Conservation (phyloP, 2,797 vertebrate genomes). For the Nyctalus aviator region DNA sequence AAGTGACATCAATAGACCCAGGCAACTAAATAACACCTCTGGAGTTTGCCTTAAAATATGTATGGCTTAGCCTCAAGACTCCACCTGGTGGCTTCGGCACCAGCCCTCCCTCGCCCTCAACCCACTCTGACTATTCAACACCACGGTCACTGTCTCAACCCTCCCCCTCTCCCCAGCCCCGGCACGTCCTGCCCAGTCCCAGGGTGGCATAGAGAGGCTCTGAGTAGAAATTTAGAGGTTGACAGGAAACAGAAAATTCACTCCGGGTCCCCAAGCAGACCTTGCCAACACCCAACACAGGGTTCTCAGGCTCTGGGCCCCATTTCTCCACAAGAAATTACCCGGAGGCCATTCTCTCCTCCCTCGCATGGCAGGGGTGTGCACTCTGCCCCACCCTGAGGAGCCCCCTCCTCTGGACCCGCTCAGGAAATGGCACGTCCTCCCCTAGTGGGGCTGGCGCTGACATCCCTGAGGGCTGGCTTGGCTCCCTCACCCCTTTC, state of each 20-base stretch:
- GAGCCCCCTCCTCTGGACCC: neutral
- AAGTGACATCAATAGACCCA: constrained; percentile 74
- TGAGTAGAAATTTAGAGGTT: neutral
- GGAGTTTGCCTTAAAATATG: constrained; percentile 77
- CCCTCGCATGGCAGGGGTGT: neutral
- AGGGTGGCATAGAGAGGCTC: neutral
- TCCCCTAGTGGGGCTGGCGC: neutral
- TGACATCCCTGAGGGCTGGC: neutral
- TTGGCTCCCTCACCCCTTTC: neutral
- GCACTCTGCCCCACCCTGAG: neutral
- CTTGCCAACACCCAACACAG: neutral
- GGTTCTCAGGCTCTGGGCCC: neutral
- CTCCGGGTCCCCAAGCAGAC: neutral
- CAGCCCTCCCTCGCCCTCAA: accelerated
- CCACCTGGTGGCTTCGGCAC: neutral
- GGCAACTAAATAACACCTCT: constrained; percentile 77
- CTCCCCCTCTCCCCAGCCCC: neutral
- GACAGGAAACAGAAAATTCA: neutral
- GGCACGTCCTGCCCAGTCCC: neutral
- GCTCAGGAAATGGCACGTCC: neutral
- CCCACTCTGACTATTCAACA: neutral
- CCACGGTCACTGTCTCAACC: neutral
- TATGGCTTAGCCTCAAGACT: neutral
- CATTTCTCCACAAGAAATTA: neutral
- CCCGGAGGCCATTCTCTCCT: neutral